Base-by-base conservation (phyloP, 2,113 vertebrate genomes). In the Crotalus helleri region DNA sequence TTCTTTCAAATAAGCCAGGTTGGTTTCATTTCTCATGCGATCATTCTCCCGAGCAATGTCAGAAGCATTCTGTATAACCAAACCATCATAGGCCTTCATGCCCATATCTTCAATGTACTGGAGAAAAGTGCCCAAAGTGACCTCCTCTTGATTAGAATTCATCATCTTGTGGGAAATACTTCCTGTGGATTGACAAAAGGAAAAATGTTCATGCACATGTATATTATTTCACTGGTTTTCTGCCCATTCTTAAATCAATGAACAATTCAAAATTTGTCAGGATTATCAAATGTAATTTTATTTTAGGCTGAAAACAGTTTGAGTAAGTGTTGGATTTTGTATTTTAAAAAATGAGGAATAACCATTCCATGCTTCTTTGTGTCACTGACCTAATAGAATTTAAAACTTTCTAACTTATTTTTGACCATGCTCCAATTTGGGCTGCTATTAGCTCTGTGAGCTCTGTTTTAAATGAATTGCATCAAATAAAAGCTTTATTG, bases 51-150 rank as follows among this genome's bases (percentile, higher is more conserved):
- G 98, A 93, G 99, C 98, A 89, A 99, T 99, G 97, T 99, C 99
- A 0, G 99, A 99, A 53, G 99, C 99, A 11, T 99, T 99, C 95
- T 99, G 99, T 96, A 99, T 99, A 87, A 99, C 99, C 96, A 99
- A 97, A 90, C 98, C 98, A 24, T 99, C 99, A 0, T 99, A 99
- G 57, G 98, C 98, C 91, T 98, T 98, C 96, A 99, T 98, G 69
- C 99, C 98, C 94, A 98, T 98, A 93, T 99, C 99, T 98, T 99
- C 99, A 91, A 99, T 98, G 5, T 99, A 99, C 94, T 99, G 99
- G 95, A 99, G 98, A 96, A 99, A 99, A 93, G 97, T 96, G 94
- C 97, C 98, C 97, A 98, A 97, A 95, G 98, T 98, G 94, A 98
- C 98, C 95, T 98, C 98, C 94, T 99, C 98, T 55, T 99, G 98